phyloP scores from a whole-genome alignment of 2,888 invertebrate species.

The Aphidius colemani region DNA sequence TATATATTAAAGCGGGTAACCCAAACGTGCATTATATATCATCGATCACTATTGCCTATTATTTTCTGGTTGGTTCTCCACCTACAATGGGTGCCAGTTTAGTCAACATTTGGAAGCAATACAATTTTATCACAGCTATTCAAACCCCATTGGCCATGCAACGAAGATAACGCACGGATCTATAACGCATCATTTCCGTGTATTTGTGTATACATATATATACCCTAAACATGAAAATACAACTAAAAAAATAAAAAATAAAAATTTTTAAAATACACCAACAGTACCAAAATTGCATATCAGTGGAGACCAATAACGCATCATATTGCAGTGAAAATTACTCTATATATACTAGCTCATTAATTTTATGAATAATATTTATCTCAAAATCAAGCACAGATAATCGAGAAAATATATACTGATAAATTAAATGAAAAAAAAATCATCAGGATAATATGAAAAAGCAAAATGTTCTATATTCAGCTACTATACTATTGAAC shows the following conservation, averaged over 20 bases:
- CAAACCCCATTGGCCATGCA: conserved; percentile 60
- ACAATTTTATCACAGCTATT: conserved; percentile 60
- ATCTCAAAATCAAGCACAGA: too few relatives aligned
- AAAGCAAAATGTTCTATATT: too few relatives aligned
- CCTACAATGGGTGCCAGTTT: conserved; percentile 58
- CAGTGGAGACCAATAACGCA: too few relatives aligned
- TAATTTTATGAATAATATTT: too few relatives aligned
- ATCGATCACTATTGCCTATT: conserved; percentile 46
- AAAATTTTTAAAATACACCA: too few relatives aligned
- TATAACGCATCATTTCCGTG: conserved; percentile 38
- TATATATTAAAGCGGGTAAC: conserved; percentile 18
- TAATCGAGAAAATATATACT: too few relatives aligned
- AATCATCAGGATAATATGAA: too few relatives aligned
- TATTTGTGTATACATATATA: conserved; percentile 20
- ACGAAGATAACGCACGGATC: conserved; percentile 59
- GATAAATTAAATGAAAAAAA: too few relatives aligned
- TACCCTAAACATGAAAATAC: conserved; percentile 25
- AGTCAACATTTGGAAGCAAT: conserved; percentile 61
- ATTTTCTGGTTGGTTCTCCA: conserved; percentile 60
- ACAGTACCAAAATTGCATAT: too few relatives aligned
- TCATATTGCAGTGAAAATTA: too few relatives aligned
- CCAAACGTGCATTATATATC: conserved; percentile 27
- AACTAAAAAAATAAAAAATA: not conserved
- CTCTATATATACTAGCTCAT: too few relatives aligned
- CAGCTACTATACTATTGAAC: too few relatives aligned